These are phyloP conservation scores for Heloderma charlesbogerti DNA, from an alignment of 2,113 vertebrate genomes.

Conservation along the genomic window DNA sequence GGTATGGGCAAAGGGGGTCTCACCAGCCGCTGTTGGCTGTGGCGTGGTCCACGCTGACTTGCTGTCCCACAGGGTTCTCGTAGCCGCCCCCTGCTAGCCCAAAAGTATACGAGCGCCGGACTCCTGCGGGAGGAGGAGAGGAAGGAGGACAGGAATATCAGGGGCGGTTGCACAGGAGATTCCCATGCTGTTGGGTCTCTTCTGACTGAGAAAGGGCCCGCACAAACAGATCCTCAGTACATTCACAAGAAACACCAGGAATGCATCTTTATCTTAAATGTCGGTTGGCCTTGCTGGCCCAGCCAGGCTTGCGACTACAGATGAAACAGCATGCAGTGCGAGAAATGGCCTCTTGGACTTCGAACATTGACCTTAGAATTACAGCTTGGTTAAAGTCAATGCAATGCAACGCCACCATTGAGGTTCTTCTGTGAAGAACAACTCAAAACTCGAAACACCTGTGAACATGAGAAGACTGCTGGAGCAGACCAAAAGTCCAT, in stretches of 20 bases:
- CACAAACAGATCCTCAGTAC: not conserved
- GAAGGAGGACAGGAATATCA: not conserved
- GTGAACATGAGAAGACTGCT: no score
- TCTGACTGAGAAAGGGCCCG: not conserved
- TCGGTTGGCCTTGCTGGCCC: no score
- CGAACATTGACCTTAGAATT: not conserved
- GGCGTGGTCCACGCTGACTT: slow-evolving; percentile 63
- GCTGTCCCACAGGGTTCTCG: slow-evolving; percentile 85
- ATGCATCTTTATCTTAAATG: not conserved
- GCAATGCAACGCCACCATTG: not conserved
- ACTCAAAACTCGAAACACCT: not conserved
- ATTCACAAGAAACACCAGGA: not conserved
- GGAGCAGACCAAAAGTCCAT: no score
- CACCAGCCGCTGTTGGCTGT: slow-evolving; percentile 68
- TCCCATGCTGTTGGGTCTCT: not conserved
- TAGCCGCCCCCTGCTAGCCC: slow-evolving; percentile 89
- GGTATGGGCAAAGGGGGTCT: not conserved
- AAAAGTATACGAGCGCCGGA: slow-evolving; percentile 91
- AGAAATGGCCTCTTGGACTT: no score
- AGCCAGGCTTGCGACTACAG: no score
- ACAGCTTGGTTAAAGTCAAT: no score
- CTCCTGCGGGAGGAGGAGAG: slow-evolving; percentile 70
- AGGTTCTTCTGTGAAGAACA: no score
- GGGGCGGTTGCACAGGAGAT: no score
- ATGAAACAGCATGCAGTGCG: no score